These are phyloP conservation scores for Halictus ligatus DNA, from an alignment of 2,888 invertebrate genomes.

Conservation along the genomic window DNA sequence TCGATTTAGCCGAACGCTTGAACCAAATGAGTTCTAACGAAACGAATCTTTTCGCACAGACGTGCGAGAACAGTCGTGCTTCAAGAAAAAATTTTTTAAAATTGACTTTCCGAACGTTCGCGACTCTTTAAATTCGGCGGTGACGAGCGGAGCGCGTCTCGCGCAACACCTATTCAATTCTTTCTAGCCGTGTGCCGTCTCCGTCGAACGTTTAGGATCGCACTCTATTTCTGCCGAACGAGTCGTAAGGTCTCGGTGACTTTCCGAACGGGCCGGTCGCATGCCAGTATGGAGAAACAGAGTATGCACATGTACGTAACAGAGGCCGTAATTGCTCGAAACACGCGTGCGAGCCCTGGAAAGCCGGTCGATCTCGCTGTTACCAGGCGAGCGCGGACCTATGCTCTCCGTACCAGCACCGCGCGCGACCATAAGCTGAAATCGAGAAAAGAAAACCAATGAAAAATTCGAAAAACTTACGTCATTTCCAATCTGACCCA, in stretches of 20 bases:
- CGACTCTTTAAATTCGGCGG: neutral
- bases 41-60: no score
- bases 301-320: neutral
- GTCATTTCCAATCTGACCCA: conserved; percentile 83
- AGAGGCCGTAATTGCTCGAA: conserved; percentile 22
- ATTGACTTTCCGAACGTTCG: no score
- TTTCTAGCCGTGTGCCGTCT: neutral
- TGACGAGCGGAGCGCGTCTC: neutral
- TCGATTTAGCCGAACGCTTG: no score
- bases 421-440: neutral
- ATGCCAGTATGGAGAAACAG: conserved; percentile 25
- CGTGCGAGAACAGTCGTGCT: no score
- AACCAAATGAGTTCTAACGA: no score
- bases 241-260: conserved; percentile 51
- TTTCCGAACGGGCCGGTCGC: conserved; percentile 46
- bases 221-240: conserved; percentile 58
- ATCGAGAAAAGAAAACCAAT: neutral
- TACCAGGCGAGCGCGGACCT: conserved; percentile 29
- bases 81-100: no score
- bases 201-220: conserved; percentile 8
- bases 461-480: conserved; percentile 74
- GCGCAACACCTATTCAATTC: neutral
- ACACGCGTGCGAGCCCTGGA: conserved; percentile 31
- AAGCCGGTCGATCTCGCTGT: conserved; percentile 50
- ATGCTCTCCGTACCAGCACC: no score